Conservation (phyloP, 2,797 vertebrate genomes). For the Buphagus erythrorhynchus region DNA sequence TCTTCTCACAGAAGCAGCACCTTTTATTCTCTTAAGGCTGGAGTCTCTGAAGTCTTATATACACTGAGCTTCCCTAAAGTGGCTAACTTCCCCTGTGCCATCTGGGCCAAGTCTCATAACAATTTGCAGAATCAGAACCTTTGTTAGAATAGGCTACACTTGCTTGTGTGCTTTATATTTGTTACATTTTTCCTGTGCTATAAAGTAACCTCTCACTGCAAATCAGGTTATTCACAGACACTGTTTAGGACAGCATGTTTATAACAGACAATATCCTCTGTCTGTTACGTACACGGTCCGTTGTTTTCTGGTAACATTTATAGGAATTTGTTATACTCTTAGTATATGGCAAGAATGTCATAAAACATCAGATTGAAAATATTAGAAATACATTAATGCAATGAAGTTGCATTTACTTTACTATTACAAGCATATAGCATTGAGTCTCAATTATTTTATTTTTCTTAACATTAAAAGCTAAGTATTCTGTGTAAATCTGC, state of each 20-base stretch:
- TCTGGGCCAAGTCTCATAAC: accelerated
- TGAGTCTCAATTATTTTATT: not conserved
- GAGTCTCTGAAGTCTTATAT: not conserved
- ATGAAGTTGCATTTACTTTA: not conserved
- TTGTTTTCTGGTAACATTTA: not conserved
- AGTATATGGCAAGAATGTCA: not conserved
- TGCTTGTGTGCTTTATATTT: not conserved
- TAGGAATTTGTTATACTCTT: not conserved
- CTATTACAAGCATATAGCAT: not conserved
- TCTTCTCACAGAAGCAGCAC: not conserved
- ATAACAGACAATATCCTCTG: not conserved
- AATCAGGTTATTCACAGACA: not conserved
- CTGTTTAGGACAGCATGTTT: not conserved
- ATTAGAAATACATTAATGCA: not conserved
- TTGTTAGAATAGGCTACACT: not conserved
- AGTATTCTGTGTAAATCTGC: not conserved
- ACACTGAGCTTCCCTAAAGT: not conserved
- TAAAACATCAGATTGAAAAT: not conserved
- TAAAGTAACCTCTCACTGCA: not conserved
- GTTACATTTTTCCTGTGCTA: not conserved
- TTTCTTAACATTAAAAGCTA: not conserved
- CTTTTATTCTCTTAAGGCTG: not conserved
- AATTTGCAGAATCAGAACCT: not conserved
- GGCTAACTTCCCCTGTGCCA: not conserved
- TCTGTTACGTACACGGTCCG: not conserved